Evolutionary conservation across 2,113 vertebrate genomes (phyloP), one percentile per base, ranked within the genome.

Genomic region (Festucalex cinctus): DNA sequence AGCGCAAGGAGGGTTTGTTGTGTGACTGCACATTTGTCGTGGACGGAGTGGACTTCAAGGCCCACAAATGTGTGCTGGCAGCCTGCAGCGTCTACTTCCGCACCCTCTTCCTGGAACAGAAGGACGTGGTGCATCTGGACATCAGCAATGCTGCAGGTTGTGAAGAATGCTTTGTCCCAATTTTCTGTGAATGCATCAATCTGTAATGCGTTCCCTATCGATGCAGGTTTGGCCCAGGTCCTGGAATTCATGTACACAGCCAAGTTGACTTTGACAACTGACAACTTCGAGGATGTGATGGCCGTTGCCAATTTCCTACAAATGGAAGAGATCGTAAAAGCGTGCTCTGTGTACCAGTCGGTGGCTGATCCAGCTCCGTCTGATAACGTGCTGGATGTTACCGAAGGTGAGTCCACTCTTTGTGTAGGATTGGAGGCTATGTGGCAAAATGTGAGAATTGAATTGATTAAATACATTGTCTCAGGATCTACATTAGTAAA

Each of bases 161-260:
- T 63, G 24, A 12, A 9, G 19, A 41, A 36, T n/a, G n/a, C 37
- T 36, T 36, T 36, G 16, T 36, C 36, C 9, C 58, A 36, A 9
- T 59, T 62, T 41, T 41, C 19, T 41, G 19, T 13, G 13, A 22
- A 39, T 9, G 22, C 35, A 24, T n/a, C 71, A 22, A 46, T 8
- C 48, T 62, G 26, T 65, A 9, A 59, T 71, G 17, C 70, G 14
- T 26, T 80, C 20, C n/a, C 57, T 75, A 10, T 74, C 0, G 5
- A 72, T 86, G 58, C 87, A 98, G 97, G 97, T 84, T 88, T 99
- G 83, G 94, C 94, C 5, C 96, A 96, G 68, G 94, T 98, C 39
- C 82, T 99, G 88, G 97, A 98, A 74, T 99, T 98, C 76, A 98
- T 99, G 96, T 99, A 99, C 92, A 98, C 97, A 0, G 94, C 95